Percentiles rank a stretch among this genome's conserved stretches.
phyloP scores from a whole-genome alignment of 1,140 invertebrate genomes.

The Cyclina sinensis region DNA sequence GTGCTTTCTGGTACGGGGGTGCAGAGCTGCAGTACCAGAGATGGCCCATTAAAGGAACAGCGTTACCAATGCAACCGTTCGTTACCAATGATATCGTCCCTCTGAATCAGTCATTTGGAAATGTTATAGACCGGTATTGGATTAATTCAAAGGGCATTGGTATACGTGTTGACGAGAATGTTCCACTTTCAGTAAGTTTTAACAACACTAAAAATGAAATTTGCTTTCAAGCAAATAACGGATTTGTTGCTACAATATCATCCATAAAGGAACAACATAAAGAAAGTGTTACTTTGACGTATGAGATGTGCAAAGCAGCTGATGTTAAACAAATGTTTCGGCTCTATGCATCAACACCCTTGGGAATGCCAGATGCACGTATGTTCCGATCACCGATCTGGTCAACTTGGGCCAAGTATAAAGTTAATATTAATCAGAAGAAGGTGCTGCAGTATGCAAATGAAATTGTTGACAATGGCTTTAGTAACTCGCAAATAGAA shows the following conservation, averaged over 20 bases:
- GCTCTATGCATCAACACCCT: slow-evolving; percentile 68
- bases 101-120: slow-evolving; percentile 70
- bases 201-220: slow-evolving; percentile 58
- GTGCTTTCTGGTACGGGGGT: slow-evolving; percentile 83
- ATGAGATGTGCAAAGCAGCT: background rate
- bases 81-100: slow-evolving; percentile 68
- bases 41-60: slow-evolving; percentile 86
- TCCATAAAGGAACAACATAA: background rate
- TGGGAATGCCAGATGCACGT: slow-evolving; percentile 89
- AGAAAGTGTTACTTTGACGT: background rate
- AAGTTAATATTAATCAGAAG: slow-evolving; percentile 89
- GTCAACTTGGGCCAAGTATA: slow-evolving; percentile 96
- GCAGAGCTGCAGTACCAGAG: slow-evolving; percentile 84
- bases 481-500: slow-evolving; percentile 94
- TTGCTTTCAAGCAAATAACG: background rate
- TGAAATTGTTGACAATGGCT: slow-evolving; percentile 91
- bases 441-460: slow-evolving; percentile 91
- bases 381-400: slow-evolving; percentile 94
- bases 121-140: slow-evolving; percentile 82
- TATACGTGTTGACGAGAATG: slow-evolving; percentile 73
- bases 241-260: background rate
- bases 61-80: slow-evolving; percentile 74
- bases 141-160: slow-evolving; percentile 81
- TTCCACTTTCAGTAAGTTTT: slow-evolving; percentile 79
- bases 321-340: slow-evolving; percentile 41